Percentiles rank a stretch among this genome's conserved stretches.
These are phyloP conservation scores for Enoplosus armatus DNA, from an alignment of 2,797 vertebrate species.

Conservation along the genomic window DNA sequence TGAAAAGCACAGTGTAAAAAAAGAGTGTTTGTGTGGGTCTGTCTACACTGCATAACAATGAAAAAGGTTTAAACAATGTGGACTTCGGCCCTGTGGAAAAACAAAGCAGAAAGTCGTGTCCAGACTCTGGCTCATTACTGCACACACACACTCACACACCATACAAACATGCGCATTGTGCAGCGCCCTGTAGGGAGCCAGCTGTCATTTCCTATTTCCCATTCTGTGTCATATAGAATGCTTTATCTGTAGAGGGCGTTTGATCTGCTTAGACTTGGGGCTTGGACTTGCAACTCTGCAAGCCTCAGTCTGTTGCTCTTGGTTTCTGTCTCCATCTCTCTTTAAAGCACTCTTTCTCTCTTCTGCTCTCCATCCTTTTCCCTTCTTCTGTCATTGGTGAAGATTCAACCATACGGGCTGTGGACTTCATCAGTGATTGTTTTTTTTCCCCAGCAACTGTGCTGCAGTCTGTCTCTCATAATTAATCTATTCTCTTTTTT, in stretches of 20 bases:
- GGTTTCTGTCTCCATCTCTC: constrained; percentile 13
- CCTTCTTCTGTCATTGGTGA: constrained; percentile 21
- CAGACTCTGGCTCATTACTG: constrained; percentile 20
- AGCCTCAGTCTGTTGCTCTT: constrained; percentile 36
- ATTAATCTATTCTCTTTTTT: constrained; percentile 41
- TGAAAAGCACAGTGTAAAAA: background rate
- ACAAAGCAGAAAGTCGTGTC: constrained; percentile 22
- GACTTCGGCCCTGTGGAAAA: constrained; percentile 38
- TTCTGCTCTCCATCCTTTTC: constrained; percentile 3
- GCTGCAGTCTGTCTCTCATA: constrained; percentile 37
- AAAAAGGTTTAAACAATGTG: constrained; percentile 16
- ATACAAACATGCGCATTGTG: constrained; percentile 41
- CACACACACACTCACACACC: constrained; percentile 11
- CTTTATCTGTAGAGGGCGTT: constrained; percentile 69
- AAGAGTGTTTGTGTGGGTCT: background rate
- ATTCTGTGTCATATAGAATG: constrained; percentile 66
- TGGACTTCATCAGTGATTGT: constrained; percentile 25
- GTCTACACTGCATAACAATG: background rate
- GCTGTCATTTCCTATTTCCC: constrained; percentile 77
- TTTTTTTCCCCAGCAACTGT: constrained; percentile 1
- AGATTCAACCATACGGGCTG: constrained; percentile 14
- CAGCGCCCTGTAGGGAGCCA: constrained; percentile 52
- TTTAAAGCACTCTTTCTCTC: constrained; percentile 1
- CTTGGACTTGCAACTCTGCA: constrained; percentile 59
- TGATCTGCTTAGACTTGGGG: constrained; percentile 72